phyloP scores from a whole-genome alignment of 2,797 vertebrate genomes.

The Oryzias dopingdopingensis region DNA sequence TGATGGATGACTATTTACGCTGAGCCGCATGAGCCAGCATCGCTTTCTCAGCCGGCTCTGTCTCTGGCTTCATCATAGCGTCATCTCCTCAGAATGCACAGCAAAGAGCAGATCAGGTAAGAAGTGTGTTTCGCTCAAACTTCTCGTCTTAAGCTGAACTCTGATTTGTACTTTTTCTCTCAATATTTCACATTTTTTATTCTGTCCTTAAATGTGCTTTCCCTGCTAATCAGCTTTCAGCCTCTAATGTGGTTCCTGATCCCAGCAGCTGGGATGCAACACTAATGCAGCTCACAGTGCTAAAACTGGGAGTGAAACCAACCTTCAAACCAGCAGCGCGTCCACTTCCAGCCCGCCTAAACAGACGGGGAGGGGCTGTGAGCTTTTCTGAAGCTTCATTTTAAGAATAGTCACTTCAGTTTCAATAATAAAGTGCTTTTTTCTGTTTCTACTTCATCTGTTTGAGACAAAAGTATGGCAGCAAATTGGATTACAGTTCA shows the following conservation, averaged over 20 bases:
- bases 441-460: too few species aligned
- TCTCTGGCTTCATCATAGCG: too few species aligned
- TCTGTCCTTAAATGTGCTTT: not conserved
- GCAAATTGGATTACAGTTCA: too few species aligned
- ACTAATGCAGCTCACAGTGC: not conserved
- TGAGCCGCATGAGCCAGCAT: conserved; percentile 9
- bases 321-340: too few species aligned
- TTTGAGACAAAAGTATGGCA: too few species aligned
- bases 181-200: not conserved
- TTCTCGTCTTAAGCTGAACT: not conserved
- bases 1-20: conserved; percentile 52
- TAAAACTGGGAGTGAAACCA: not conserved
- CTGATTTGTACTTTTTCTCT: not conserved
- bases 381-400: too few species aligned
- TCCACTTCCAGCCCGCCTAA: too few species aligned
- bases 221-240: not conserved
- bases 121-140: not conserved
- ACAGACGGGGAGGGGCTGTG: too few species aligned
- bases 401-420: too few species aligned
- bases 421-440: too few species aligned
- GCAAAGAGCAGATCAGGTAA: conserved; percentile 69
- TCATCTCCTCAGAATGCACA: conserved; percentile 54
- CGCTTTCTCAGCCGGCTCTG: too few species aligned
- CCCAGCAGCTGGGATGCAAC: not conserved
- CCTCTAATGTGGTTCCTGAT: not conserved